Percentiles rank a stretch among this genome's conserved stretches.
phyloP scores from a whole-genome alignment of 2,888 invertebrate species.

The Caradrina clavipalpis region DNA sequence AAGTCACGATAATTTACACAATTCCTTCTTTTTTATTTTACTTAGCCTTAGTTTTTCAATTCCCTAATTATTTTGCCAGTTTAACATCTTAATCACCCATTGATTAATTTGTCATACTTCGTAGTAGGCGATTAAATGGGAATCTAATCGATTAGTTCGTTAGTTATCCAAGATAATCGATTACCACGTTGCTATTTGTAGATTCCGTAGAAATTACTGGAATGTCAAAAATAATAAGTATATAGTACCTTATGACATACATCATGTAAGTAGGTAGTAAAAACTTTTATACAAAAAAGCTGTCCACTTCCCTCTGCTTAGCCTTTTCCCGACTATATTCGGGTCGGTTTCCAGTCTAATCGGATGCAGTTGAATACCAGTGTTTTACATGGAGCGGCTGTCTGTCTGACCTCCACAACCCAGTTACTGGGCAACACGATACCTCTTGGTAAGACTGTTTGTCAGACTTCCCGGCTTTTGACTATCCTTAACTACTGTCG shows the following conservation, averaged over 20 bases:
- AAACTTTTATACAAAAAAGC: too few species aligned
- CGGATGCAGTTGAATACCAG: too few species aligned
- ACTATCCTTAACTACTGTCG: too few species aligned
- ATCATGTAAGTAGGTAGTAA: too few species aligned
- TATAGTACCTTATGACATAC: background rate
- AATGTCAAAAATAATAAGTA: constrained; percentile 26
- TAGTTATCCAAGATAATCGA: constrained; percentile 30
- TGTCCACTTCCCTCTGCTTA: too few species aligned
- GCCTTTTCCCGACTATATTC: too few species aligned
- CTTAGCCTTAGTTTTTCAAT: constrained; percentile 5
- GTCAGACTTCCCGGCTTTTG: too few species aligned
- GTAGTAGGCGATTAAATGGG: constrained; percentile 13
- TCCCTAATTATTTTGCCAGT: constrained; percentile 13
- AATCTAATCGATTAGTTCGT: constrained; percentile 32
- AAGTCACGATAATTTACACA: background rate
- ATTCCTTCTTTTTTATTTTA: background rate
- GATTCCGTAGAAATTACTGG: background rate
- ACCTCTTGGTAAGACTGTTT: too few species aligned
- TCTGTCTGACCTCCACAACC: too few species aligned
- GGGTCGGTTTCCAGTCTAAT: too few species aligned
- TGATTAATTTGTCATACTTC: constrained; percentile 39
- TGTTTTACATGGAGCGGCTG: too few species aligned
- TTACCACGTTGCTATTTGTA: constrained; percentile 9
- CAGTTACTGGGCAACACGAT: too few species aligned
- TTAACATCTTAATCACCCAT: constrained; percentile 33